Conservation (phyloP, 2,113 vertebrate genomes). For the Apistogramma diplotaenia region DNA sequence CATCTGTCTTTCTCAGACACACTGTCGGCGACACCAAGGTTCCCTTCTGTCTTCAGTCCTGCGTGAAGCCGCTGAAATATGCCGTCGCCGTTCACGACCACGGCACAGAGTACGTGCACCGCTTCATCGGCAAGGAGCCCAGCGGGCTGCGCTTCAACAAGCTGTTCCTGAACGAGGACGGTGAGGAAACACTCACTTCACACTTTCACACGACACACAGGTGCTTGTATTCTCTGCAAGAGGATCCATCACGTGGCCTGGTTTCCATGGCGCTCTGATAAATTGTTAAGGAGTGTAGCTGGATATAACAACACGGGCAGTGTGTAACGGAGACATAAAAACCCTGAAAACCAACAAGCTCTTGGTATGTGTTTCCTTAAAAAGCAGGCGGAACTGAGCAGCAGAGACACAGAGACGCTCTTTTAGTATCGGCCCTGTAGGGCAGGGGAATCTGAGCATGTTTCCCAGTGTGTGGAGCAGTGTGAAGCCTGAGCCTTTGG, state of each 20-base stretch:
- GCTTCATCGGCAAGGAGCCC: conserved; percentile 97
- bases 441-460: background rate
- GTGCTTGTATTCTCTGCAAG: background rate
- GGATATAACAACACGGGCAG: background rate
- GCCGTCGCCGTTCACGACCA: conserved; percentile 95
- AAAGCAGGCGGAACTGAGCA: background rate
- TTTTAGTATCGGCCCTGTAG: background rate
- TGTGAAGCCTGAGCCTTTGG: no score
- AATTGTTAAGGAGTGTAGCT: conserved; percentile 28
- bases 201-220: background rate
- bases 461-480: background rate
- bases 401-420: background rate
- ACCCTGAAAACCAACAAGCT: background rate
- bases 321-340: background rate
- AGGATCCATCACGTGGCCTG: conserved; percentile 2
- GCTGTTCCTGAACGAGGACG: conserved; percentile 95
- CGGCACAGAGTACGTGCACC: conserved; percentile 95
- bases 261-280: conserved; percentile 61
- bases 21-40: conserved; percentile 97
- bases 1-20: conserved; percentile 78
- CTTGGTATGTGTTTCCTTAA: background rate
- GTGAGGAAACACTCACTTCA: conserved; percentile 71
- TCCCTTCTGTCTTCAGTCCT: conserved; percentile 97
- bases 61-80: conserved; percentile 96
- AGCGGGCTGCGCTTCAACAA: conserved; percentile 98